These are phyloP conservation scores for Celastrina argiolus DNA, from an alignment of 2,888 invertebrate species.

Conservation along the genomic window DNA sequence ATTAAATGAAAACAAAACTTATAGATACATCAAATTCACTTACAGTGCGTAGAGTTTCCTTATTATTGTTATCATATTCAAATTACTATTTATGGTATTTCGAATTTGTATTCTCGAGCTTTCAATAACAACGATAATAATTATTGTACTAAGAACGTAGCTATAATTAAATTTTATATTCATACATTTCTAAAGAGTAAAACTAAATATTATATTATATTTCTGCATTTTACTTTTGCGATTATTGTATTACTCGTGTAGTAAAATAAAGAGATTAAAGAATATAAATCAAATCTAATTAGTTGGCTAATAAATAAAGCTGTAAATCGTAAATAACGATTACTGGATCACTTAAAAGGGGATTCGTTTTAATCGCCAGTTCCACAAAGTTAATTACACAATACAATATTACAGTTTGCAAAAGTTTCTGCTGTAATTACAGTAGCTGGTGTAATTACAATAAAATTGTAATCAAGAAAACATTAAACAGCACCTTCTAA, in stretches of 20 bases:
- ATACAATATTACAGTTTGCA: constrained; percentile 42
- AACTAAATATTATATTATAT: not conserved
- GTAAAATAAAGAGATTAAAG: constrained; percentile 18
- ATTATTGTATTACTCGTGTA: not conserved
- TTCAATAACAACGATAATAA: not conserved
- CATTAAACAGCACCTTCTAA: constrained; percentile 29
- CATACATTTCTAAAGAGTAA: not conserved
- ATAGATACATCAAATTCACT: not conserved
- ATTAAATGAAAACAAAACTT: not conserved
- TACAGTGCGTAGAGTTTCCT: not conserved
- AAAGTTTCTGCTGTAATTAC: constrained; percentile 49
- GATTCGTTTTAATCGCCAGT: constrained; percentile 34
- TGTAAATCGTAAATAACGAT: constrained; percentile 34
- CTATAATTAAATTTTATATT: not conserved
- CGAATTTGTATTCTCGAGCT: not conserved
- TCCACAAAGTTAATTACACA: constrained; percentile 49
- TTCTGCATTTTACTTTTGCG: not conserved
- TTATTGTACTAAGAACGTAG: not conserved
- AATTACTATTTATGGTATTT: not conserved
- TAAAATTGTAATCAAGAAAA: constrained; percentile 37
- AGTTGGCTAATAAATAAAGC: constrained; percentile 28
- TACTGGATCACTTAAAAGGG: constrained; percentile 34
- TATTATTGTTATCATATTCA: not conserved
- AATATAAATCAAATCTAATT: constrained; percentile 22
- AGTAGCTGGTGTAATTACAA: constrained; percentile 36